Base-by-base conservation (phyloP, 2,797 vertebrate species). In the Sitta carolinensis region DNA sequence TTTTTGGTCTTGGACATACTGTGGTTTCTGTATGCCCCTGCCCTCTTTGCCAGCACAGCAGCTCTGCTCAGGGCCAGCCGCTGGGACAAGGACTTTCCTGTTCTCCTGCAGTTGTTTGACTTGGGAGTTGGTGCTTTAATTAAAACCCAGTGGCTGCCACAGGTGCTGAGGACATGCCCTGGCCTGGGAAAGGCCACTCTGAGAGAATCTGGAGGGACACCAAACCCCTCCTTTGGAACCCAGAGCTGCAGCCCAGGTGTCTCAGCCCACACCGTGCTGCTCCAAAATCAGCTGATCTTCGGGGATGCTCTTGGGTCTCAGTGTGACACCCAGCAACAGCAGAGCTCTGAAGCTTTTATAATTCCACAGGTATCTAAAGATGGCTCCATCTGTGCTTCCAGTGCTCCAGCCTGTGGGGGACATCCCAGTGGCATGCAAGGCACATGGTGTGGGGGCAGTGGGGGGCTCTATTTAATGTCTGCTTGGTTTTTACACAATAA, bases 401-500 rank as follows among this genome's bases (percentile, higher is more conserved):
- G 2, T 15, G 52, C 57, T 84, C 51, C 82, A 79, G 52, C 73
- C 59, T 40, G 26, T 59, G 25, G 26, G 69, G 78, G 51, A 34
- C 92, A n/a, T 69, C 62, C 67, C 77, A 13, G 22, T 27, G 80
- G 42, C 68, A 11, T 5, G 36, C n/a, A 10, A 62, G 76, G 85
- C 87, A 70, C 38, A 14, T 0, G 16, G 61, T 2, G 29, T 5
- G 16, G 11, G 16, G 54, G 54, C 29, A 2, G 0, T 1, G 11
- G 52, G 78, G 36, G 32, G 4, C 45, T 38, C 62, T 38, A 7
- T 68, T 81, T 13, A 51, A 15, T 17, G 27, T 8, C 90, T 81
- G 95, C 92, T 92, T 89, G 95, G 90, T 95, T 97, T 97, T 84
- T 92, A 91, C 89, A 87, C 89, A 98, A 98, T 98, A 98, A 98